Evolutionary conservation across 2,113 vertebrate genomes (phyloP), one percentile per base, ranked within the genome.

Genomic region (Amphiprion ocellaris): DNA sequence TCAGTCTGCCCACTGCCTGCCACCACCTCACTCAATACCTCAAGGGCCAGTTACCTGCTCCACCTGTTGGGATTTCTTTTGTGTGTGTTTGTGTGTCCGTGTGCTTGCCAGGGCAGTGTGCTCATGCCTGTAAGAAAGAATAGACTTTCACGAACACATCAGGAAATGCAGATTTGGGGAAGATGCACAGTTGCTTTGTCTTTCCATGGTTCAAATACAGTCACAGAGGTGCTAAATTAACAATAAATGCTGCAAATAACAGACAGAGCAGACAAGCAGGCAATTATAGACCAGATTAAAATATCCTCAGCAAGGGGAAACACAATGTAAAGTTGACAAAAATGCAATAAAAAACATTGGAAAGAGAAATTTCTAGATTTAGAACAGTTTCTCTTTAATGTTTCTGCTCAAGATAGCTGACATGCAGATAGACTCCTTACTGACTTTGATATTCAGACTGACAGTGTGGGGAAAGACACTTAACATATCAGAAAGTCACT

Each of bases 41-140:
- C 9, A 3, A 66, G 50, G 52, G 37, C 47, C 17, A 54, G 63
- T 75, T 82, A 81, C 86, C 54, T 60, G 58, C 82, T 86, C 64
- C 69, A 67, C 83, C 87, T 87, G 84, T 88, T 82, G 30, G 52
- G 24, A 41, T 33, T 19, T 58, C 53, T 53, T 65, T 62, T 76
- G 65, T 59, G n/a, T 58, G 16, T 33, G 9, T 30, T 7, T 26
- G 44, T 26, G 30, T 65, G 49, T 52, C 19, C 19, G 16, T 71
- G 11, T 59, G 62, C 69, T 46, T 85, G 30, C 23, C 12, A 46
- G 24, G 5, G 23, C 15, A 47, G 53, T 59, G 17, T 33, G 24
- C 10, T 67, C 10, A 41, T 52, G 26, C 17, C 14, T 7, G 21
- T 74, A 19, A 62, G 10, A 72, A 68, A 50, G 33, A 60, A 24